Evolutionary conservation across 2,113 vertebrate genomes (phyloP), one percentile per base, ranked within the genome.

Genomic region (Macrotus californicus): DNA sequence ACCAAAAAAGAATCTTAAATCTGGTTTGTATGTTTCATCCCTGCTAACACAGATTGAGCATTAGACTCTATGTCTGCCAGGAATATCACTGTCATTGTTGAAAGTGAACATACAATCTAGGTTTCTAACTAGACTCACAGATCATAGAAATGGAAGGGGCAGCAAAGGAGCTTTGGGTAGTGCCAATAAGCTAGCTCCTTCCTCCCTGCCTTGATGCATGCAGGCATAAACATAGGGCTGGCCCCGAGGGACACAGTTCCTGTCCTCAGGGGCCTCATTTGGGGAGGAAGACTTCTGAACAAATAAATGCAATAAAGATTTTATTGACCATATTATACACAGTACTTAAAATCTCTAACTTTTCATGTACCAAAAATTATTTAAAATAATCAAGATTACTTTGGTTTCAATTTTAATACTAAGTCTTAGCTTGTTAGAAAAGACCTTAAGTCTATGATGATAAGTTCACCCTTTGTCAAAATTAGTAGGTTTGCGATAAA

Each of bases 401-500:
- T 70, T 80, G 52, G 39, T 61, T 89, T 90, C 34, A 81, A 77
- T 85, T 77, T 73, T 90, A 93, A 91, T 64, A 88, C 18, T 64
- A 83, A 83, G 16, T n/a, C 18, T 94, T 80, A 89, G 31, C 43
- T 94, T 91, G 73, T 86, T 85, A 83, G n/a, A 87, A 94, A 95
- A 66, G 21, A 46, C 9, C 10, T 91, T 67, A 61, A 41, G n/a
- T 80, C n/a, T 93, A 39, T 76, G 39, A 94, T 59, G 64, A 82
- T 92, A 61, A 83, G 36, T 19, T 79, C 82, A 92, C 19, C 26
- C 59, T 89, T 90, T 92, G 61, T 94, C 15, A 90, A 92, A 95
- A 90, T 92, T 90, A 80, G 80, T 69, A 89, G n/a, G 26, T 50
- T 48, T 82, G 29, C 24, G 83, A 92, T 54, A 87, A 91, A 64